Percentiles rank a stretch among this genome's conserved stretches.
phyloP scores from a whole-genome alignment of 2,797 vertebrate species.

The Falco cherrug region DNA sequence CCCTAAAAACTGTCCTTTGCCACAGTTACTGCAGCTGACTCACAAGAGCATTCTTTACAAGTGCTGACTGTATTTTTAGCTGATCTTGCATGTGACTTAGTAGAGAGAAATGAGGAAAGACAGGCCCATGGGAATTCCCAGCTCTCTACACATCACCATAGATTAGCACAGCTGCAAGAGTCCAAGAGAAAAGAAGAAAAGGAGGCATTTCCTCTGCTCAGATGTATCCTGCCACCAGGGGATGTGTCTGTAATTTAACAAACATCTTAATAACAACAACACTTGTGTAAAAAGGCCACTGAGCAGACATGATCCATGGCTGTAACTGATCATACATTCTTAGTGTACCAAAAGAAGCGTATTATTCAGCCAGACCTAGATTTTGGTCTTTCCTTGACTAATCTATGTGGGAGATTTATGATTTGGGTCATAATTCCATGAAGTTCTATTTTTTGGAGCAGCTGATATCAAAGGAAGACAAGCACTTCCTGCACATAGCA shows the following conservation, averaged over 20 bases:
- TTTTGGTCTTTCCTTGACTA: neutral
- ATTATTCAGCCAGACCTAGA: neutral
- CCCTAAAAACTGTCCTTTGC: constrained; percentile 8
- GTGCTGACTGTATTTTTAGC: constrained; percentile 45
- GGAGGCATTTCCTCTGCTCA: constrained; percentile 12
- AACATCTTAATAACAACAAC: constrained; percentile 2
- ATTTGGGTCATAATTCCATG: neutral
- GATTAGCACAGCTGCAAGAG: constrained; percentile 13
- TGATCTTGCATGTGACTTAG: constrained; percentile 39
- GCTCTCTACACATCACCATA: neutral
- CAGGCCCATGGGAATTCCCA: neutral
- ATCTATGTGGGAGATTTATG: rapidly evolving
- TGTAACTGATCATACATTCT: neutral
- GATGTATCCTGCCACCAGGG: neutral
- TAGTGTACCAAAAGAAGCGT: neutral
- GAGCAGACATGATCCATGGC: neutral
- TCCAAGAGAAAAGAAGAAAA: neutral
- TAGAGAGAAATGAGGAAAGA: constrained; percentile 28
- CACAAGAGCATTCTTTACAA: neutral
- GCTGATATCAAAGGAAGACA: neutral
- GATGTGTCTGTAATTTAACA: neutral
- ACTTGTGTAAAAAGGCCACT: neutral
- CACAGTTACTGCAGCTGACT: neutral
- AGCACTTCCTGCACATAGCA: neutral
- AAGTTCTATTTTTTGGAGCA: neutral